Evolutionary conservation across 2,888 invertebrate genomes (phyloP), one percentile per base, ranked within the genome.

Genomic region (Aspidiotus destructor): DNA sequence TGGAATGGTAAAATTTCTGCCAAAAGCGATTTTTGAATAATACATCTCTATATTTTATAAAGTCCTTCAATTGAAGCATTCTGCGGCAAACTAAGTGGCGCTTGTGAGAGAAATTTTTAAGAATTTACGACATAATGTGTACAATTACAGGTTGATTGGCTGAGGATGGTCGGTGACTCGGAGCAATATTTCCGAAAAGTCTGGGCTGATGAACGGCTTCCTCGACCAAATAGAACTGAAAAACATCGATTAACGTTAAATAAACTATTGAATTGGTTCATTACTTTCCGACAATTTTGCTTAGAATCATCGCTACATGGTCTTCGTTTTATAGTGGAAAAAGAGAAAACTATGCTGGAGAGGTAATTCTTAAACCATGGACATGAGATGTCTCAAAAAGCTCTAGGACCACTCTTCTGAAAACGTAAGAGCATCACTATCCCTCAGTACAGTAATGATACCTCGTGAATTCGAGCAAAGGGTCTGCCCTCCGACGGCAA

Each of bases 161-260:
- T 53, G 53, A 53, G 28, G 53, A 63, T 40, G 53, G 52, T 52
- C 53, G 63, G 54, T 52, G 53, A 40, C 40, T 42, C 13, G 40
- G 44, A 60, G 44, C 57, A 60, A 58, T 57, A 44, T 48, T 44
- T 44, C 42, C 17, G 65, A 58, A 65, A 65, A 65, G 44, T 48
- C 7, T 9, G 41, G 57, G 57, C 57, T n/a, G 53, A 53, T 28
- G 41, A 13, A 63, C 48, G 53, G 41, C 41, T 40, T 17, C 13
- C 8, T n/a, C 63, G 15, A 28, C 5, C 28, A 28, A 28, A 28
- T 28, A 5, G 5, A 28, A 28, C 5, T 28, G 6, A 48, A 6
- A 48, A 48, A 48, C 10, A 48, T 48, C 48, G 48, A 48, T 28
- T 28, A 28, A 3, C 28, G 28, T 28, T 28, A 28, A 28, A 28